Evolutionary conservation across 2,888 invertebrate genomes (phyloP).

Genomic region (Dicycla oo): DNA sequence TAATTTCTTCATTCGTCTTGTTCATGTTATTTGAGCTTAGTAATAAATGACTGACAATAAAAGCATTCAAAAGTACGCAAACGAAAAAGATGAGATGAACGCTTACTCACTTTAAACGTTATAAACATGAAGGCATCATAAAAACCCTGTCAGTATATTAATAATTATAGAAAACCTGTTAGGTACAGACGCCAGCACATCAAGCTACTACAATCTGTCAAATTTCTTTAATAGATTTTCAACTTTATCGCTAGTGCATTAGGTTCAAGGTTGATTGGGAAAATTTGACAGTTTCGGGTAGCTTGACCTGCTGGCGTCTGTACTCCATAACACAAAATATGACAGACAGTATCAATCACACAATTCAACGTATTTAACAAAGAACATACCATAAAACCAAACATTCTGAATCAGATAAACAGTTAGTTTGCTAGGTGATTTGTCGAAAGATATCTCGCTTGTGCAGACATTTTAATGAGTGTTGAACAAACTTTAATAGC

Average conservation of each 20-base stretch:
- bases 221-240: too few species aligned
- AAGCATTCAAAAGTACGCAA: background rate
- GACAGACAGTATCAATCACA: background rate
- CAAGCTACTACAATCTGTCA: too few species aligned
- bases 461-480: constrained; percentile 51
- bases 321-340: background rate
- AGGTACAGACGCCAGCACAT: too few species aligned
- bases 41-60: constrained; percentile 11
- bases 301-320: too few species aligned
- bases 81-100: background rate
- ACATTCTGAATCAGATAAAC: constrained; percentile 48
- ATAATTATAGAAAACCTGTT: background rate
- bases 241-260: too few species aligned
- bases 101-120: background rate
- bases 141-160: background rate
- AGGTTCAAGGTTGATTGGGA: too few species aligned
- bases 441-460: constrained; percentile 36
- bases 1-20: background rate
- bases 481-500: constrained; percentile 48
- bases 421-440: constrained; percentile 42
- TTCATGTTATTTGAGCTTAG: background rate
- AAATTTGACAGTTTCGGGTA: too few species aligned
- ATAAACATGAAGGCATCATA: background rate
- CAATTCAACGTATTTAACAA: background rate
- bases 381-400: constrained; percentile 20